Evolutionary conservation across 2,888 invertebrate genomes (phyloP).

Genomic region (Didymodactylos carnosus): DNA sequence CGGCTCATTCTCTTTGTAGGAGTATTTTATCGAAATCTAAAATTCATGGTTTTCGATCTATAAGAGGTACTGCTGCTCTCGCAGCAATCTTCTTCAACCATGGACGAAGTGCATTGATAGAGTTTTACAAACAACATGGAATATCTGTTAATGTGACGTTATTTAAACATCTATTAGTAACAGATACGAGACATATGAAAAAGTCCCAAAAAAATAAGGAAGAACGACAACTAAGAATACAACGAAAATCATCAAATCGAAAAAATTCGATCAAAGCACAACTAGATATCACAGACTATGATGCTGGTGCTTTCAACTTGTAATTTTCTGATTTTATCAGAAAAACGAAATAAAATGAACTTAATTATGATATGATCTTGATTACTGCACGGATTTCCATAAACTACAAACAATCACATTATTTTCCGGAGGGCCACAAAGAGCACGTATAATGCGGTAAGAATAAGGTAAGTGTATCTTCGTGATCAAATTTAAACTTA

Average conservation of each 20-base stretch:
- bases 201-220: neutral
- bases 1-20: too few species aligned
- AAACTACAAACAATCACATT: too few species aligned
- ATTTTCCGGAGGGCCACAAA: too few species aligned
- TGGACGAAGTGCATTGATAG: neutral
- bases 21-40: neutral
- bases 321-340: too few species aligned
- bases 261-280: neutral
- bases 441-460: too few species aligned
- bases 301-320: too few species aligned
- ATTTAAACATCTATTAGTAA: neutral
- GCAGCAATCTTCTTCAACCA: neutral
- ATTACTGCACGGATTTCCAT: too few species aligned
- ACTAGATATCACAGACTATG: too few species aligned
- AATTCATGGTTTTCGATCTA: neutral
- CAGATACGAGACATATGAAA: neutral
- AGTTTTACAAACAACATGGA: neutral
- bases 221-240: neutral
- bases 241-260: neutral
- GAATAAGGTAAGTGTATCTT: too few species aligned
- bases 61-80: neutral
- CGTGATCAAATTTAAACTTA: too few species aligned
- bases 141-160: neutral
- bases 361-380: too few species aligned
- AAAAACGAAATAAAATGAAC: too few species aligned